These are phyloP conservation scores for Philonicus albiceps DNA, from an alignment of 2,888 invertebrate species.

Conservation along the genomic window DNA sequence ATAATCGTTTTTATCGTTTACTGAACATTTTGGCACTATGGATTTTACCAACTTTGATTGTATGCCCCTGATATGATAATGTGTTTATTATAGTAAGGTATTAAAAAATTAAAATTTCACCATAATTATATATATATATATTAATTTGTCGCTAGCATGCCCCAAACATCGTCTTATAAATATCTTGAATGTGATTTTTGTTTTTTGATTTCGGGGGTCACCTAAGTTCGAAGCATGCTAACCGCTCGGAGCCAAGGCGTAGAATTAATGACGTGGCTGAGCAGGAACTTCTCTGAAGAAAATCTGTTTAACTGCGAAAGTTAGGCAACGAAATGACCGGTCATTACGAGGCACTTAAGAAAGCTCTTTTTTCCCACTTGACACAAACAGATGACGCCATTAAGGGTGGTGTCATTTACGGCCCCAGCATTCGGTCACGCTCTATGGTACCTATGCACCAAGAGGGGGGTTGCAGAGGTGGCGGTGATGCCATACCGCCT, in stretches of 20 bases:
- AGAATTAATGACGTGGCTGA: background rate
- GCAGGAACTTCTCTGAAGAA: background rate
- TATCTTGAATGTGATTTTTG: background rate
- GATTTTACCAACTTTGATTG: too few relatives aligned
- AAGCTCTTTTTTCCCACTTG: constrained; percentile 14
- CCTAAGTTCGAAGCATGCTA: background rate
- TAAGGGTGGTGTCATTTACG: constrained; percentile 9
- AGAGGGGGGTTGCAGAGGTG: background rate
- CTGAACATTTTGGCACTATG: too few relatives aligned
- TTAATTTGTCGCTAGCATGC: too few relatives aligned
- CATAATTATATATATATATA: too few relatives aligned
- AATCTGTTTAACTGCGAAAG: constrained; percentile 36
- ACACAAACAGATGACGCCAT: constrained; percentile 37
- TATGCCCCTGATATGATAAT: too few relatives aligned
- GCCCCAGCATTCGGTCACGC: background rate
- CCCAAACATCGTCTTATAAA: background rate
- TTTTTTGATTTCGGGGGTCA: background rate
- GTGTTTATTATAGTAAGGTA: too few relatives aligned
- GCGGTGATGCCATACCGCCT: background rate
- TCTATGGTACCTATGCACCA: background rate
- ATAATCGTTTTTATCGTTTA: too few relatives aligned
- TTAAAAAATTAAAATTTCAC: too few relatives aligned
- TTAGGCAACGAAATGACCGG: constrained; percentile 24
- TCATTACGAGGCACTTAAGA: constrained; percentile 35
- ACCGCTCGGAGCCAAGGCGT: background rate